Evolutionary conservation across 1,140 invertebrate species (phyloP), one percentile per base, ranked within the genome.

Genomic region (Camponotus pennsylvanicus): DNA sequence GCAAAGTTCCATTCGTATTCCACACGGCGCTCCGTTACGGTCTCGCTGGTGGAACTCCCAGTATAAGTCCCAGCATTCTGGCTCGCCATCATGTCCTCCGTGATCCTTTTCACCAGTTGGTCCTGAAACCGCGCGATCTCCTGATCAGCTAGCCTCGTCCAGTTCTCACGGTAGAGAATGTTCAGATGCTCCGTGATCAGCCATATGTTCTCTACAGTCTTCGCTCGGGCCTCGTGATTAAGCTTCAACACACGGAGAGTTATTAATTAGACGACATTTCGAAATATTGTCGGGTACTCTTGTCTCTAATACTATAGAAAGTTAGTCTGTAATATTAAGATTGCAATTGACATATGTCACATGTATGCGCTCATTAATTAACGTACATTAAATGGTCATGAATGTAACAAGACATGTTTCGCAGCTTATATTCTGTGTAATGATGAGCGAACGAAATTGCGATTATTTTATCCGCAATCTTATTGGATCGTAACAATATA

Each of bases 91-190:
- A 98, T 96, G 92, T 98, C 97, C 88, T 97, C 97, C 32, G 97
- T 96, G 87, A 98, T 96, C 90, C 96, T 96, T 87, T 98, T 96
- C 59, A 99, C 96, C 85, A 99, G 95, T 93, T 97, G 97, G 92
- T 98, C 97, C 95, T 99, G 98, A 95, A 99, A 99, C 90, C 97
- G 96, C 64, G 97, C 97, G 88, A 99, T 98, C 95, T 99, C 98
- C 93, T 98, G 96, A 89, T 97, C 96, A 55, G 98, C 97, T 92
- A 98, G 95, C 92, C 97, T 96, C 64, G 98, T 99, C 98, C 98
- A 99, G 94, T 99, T 99, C 93, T 99, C 98, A 90, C 98, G 97
- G 94, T 99, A 99, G 15, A 99, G 96, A 91, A 99, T 98, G 94
- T 99, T 99, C 69, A 99, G 96, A 73, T 97, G 97, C 88, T 98